Base-by-base conservation (phyloP, 35 echinoderm and acorn worm genomes). In the Holothuria glaberrima region DNA sequence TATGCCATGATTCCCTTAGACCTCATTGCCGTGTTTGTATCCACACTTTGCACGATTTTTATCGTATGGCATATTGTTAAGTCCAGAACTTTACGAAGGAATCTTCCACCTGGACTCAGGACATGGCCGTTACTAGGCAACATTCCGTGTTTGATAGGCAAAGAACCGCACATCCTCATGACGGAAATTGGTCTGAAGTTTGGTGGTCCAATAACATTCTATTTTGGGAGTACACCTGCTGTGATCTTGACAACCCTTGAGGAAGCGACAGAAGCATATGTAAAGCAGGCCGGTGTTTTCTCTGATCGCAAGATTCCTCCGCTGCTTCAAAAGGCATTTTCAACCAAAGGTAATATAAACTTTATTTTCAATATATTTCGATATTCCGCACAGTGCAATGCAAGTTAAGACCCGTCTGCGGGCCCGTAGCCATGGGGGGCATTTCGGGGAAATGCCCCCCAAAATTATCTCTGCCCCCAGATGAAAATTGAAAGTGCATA, bases 121-220 rank as follows among this genome's bases (percentile, higher is more conserved):
- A 9, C 56, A 14, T 84, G 52, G 57, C 80, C 80, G 24, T 48
- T 78, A 12, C 46, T 78, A 12, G 74, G 74, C 13, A 78, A 78
- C 20, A 22, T 78, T 24, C 74, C 74, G 29, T 52, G 27, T 21
- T 78, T 78, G n/a, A n/a, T 78, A 48, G 5, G 74, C 38, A 45
- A 30, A 35, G 74, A 78, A 48, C 74, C 74, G 25, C 74, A 78
- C 50, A 48, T 78, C n/a, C 50, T 78, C 44, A 48, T 78, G 31
- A 78, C 74, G 35, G 33, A 78, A 52, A 33, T 78, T 1, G 74
- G 74, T 48, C n/a, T 48, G 26, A 14, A 78, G 18, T 52, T 78
- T 16, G 74, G 74, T 24, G 74, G 74, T 19, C 9, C 50, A 41
- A 52, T 48, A 22, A 78, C 74, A 0, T 78, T 78, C 27, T 78